Evolutionary conservation across 2,113 vertebrate species (phyloP).

Genomic region (Hyla sarda): DNA sequence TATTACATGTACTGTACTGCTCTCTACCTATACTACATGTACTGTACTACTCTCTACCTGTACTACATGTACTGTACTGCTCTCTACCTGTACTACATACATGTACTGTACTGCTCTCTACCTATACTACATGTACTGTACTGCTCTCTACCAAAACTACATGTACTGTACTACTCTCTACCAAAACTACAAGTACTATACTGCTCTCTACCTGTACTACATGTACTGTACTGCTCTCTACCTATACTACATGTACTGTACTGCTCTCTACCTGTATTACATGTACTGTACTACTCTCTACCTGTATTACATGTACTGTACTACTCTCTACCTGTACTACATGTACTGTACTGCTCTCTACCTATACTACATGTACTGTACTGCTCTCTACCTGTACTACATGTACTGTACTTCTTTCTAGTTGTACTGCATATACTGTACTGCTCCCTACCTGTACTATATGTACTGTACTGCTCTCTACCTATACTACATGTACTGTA

Average conservation of each 20-base stretch:
- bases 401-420: no score
- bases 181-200: no score
- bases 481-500: no score
- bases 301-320: neutral
- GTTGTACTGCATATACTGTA: no score
- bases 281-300: neutral
- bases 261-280: neutral
- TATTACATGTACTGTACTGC: neutral
- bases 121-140: neutral
- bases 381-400: no score
- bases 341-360: neutral
- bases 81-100: no score
- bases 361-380: no score
- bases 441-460: no score
- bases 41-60: neutral
- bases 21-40: neutral
- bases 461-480: no score
- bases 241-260: neutral
- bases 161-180: neutral
- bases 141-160: neutral
- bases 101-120: neutral
- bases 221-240: neutral
- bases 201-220: no score
- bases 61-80: no score
- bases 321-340: neutral